These are phyloP conservation scores for Mormyrus iriodes DNA, from an alignment of 2,113 vertebrate genomes.

Conservation along the genomic window DNA sequence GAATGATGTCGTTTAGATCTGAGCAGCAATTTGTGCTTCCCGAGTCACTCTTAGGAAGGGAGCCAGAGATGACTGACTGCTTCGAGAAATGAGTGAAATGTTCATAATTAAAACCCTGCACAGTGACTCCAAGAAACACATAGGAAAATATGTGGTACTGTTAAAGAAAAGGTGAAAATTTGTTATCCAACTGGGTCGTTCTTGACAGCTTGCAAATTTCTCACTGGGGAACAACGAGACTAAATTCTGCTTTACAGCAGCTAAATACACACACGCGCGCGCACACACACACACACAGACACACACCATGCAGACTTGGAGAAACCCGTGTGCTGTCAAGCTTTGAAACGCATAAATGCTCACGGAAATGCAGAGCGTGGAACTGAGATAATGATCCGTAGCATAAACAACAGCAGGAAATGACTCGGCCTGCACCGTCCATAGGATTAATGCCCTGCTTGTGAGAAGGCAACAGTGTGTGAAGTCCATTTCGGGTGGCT, in stretches of 20 bases:
- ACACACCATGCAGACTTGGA: neutral
- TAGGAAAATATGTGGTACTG: conserved; percentile 24
- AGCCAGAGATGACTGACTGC: conserved; percentile 11
- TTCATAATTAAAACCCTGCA: conserved; percentile 43
- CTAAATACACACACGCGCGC: neutral
- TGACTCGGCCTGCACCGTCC: neutral
- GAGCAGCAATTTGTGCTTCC: neutral
- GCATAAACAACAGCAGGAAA: conserved; percentile 17
- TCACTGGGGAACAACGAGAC: conserved; percentile 44
- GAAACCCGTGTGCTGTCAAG: neutral
- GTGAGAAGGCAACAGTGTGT: neutral
- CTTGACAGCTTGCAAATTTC: conserved; percentile 37
- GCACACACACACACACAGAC: neutral
- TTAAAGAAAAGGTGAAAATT: conserved; percentile 45
- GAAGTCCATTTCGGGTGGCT: conserved; percentile 7
- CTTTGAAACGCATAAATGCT: neutral
- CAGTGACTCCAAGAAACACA: conserved; percentile 36
- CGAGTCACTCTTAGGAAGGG: neutral
- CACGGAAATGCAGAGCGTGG: neutral
- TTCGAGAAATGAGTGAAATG: conserved; percentile 44
- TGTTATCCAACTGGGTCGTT: conserved; percentile 53
- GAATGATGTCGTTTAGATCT: neutral
- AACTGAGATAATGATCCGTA: neutral
- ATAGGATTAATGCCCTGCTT: conserved; percentile 22
- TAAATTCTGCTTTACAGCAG: conserved; percentile 28